Conservation (phyloP, 2,113 vertebrate genomes). For the Phrynosoma platyrhinos region DNA sequence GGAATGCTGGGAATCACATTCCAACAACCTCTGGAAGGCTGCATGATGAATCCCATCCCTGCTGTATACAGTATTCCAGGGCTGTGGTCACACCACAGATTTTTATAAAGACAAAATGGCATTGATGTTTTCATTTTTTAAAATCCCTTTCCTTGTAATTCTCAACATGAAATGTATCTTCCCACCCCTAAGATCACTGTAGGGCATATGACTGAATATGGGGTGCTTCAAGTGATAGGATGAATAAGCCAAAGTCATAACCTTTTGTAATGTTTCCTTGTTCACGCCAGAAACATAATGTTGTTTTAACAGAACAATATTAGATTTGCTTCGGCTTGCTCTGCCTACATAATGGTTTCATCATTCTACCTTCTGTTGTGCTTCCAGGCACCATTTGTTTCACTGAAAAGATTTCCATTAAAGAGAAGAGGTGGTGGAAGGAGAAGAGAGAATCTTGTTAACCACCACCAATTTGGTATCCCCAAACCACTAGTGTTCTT, state of each 20-base stretch:
- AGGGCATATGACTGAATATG: background rate
- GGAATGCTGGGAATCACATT: too few relatives aligned
- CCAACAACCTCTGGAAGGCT: too few relatives aligned
- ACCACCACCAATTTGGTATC: background rate
- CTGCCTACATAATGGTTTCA: constrained; percentile 12
- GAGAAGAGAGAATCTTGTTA: background rate
- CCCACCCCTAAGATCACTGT: too few relatives aligned
- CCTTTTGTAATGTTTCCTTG: constrained; percentile 7
- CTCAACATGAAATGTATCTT: too few relatives aligned
- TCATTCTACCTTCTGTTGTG: constrained; percentile 19
- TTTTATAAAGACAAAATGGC: background rate
- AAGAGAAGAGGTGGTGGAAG: background rate
- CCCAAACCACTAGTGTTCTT: background rate
- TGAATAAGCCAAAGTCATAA: background rate
- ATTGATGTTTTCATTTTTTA: background rate
- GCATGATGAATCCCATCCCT: background rate
- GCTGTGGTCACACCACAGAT: background rate
- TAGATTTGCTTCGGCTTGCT: constrained; percentile 33
- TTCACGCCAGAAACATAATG: background rate
- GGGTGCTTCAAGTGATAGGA: background rate
- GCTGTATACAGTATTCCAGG: background rate
- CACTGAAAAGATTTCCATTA: constrained; percentile 16
- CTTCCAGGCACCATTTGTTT: constrained; percentile 18
- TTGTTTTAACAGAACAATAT: constrained; percentile 28
- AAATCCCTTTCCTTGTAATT: background rate